These are phyloP conservation scores for Patella caerulea DNA, from an alignment of 2,888 invertebrate species.

Conservation along the genomic window DNA sequence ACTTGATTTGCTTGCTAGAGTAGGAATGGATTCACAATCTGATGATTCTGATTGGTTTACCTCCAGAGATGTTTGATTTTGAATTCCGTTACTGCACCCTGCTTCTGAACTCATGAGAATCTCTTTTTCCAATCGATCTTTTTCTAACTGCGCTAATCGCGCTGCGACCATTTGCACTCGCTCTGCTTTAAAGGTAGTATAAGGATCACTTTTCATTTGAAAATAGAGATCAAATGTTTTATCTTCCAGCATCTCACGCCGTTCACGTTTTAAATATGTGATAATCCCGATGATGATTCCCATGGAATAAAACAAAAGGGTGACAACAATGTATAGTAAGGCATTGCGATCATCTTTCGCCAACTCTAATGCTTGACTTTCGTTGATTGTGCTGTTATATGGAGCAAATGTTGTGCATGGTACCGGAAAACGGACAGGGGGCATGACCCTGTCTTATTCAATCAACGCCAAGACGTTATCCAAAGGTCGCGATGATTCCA, in stretches of 20 bases:
- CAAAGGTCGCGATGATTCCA: too few species aligned
- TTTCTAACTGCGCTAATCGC: slow-evolving; percentile 17
- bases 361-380: background rate
- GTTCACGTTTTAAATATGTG: slow-evolving; percentile 59
- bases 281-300: slow-evolving; percentile 63
- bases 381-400: background rate
- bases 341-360: slow-evolving; percentile 51
- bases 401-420: background rate
- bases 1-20: slow-evolving; percentile 12
- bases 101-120: slow-evolving; percentile 15
- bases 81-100: slow-evolving; percentile 4
- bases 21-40: background rate
- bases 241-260: slow-evolving; percentile 65
- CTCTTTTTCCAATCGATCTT: background rate
- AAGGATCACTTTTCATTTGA: slow-evolving; percentile 47
- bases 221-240: slow-evolving; percentile 67
- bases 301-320: slow-evolving; percentile 60
- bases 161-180: slow-evolving; percentile 34
- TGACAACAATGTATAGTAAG: slow-evolving; percentile 64
- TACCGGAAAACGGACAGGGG: background rate
- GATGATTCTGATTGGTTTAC: background rate
- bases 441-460: background rate
- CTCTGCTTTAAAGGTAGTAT: slow-evolving; percentile 38
- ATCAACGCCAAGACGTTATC: too few species aligned
- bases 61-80: background rate